A percentile compares a stretch with the other conserved stretches of the same genome.
These are phyloP conservation scores for Tokudaia muenninki DNA, from an alignment of 2,797 vertebrate genomes.

Conservation along the genomic window DNA sequence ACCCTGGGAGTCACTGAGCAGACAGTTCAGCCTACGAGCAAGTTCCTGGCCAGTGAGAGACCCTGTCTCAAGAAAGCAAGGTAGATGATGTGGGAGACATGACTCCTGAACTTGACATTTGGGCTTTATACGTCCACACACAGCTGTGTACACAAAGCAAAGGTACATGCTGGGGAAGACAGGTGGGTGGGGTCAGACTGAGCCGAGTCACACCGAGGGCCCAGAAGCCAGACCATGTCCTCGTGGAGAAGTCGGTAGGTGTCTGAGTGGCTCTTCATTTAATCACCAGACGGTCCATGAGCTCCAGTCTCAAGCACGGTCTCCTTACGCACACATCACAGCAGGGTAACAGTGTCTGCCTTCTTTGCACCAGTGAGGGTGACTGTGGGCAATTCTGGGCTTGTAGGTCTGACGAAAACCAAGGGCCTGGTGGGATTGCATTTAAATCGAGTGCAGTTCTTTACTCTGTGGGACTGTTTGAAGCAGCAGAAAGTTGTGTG, in stretches of 20 bases:
- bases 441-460: constrained; percentile 17
- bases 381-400: neutral
- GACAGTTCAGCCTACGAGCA: neutral
- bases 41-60: neutral
- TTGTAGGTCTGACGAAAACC: neutral
- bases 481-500: neutral
- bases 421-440: neutral
- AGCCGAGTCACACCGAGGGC: neutral
- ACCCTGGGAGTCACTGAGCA: neutral
- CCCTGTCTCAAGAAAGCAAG: neutral
- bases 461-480: constrained; percentile 28
- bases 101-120: neutral
- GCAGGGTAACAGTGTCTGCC: neutral
- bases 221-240: neutral
- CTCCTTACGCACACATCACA: neutral
- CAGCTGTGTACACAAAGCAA: neutral
- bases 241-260: neutral
- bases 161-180: neutral
- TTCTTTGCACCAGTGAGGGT: neutral
- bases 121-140: neutral
- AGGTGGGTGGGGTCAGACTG: neutral
- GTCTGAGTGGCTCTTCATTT: neutral
- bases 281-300: neutral
- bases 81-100: neutral
- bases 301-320: neutral